These are phyloP conservation scores for Calcarius lapponicus DNA, from an alignment of 2,797 vertebrate genomes.

Conservation along the genomic window DNA sequence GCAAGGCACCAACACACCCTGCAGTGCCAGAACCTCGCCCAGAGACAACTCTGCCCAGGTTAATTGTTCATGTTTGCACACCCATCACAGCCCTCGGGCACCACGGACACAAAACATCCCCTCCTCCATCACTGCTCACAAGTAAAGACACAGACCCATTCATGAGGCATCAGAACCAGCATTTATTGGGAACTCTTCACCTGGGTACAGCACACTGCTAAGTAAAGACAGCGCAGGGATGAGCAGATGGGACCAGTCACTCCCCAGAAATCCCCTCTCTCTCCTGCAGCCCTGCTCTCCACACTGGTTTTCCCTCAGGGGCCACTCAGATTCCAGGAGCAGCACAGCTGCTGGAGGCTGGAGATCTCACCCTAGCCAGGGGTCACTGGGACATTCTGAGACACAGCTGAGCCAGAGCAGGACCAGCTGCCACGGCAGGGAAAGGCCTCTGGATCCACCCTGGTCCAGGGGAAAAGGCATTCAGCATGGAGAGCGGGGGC, in stretches of 20 bases:
- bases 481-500: fast-evolving
- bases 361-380: neutral
- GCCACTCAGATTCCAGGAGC: neutral
- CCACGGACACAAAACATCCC: neutral
- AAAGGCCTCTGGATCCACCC: neutral
- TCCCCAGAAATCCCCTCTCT: conserved; percentile 42
- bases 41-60: neutral
- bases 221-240: neutral
- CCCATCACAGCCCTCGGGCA: neutral
- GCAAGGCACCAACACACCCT: neutral
- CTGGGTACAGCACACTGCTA: conserved; percentile 52
- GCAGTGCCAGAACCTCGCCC: neutral
- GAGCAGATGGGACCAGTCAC: neutral
- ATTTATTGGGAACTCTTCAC: conserved; percentile 75
- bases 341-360: neutral
- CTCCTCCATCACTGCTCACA: neutral
- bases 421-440: fast-evolving
- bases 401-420: neutral
- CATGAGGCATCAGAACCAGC: conserved; percentile 39
- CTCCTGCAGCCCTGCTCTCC: conserved; percentile 19
- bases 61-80: fast-evolving
- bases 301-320: neutral
- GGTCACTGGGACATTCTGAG: neutral
- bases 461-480: neutral
- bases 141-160: conserved; percentile 63